These are phyloP conservation scores for Megalopta genalis DNA, from an alignment of 1,140 invertebrate species.

Conservation along the genomic window DNA sequence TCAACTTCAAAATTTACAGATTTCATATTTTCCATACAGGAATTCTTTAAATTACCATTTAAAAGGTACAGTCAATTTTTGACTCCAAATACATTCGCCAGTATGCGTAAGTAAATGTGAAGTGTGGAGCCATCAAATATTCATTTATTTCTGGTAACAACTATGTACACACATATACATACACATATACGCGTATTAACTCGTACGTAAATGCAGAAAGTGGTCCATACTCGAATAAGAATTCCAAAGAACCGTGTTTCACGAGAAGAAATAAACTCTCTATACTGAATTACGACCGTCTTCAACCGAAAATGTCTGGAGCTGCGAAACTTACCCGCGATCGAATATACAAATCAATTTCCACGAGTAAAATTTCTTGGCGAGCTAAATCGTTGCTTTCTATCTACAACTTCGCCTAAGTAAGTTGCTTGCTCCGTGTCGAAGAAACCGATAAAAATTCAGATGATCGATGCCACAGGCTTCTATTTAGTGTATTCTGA, in stretches of 20 bases:
- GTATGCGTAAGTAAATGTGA: too few species aligned
- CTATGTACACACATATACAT: constrained; percentile 46
- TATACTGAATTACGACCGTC: neutral
- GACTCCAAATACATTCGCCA: too few species aligned
- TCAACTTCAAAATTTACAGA: too few species aligned
- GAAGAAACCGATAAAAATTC: neutral
- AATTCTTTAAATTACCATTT: too few species aligned
- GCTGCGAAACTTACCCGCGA: neutral
- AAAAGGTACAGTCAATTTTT: too few species aligned
- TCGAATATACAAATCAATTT: neutral
- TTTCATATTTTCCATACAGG: too few species aligned
- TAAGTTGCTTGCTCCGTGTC: neutral
- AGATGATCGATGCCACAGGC: neutral
- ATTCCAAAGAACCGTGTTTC: neutral
- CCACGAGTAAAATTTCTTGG: constrained; percentile 21
- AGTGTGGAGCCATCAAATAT: constrained; percentile 30
- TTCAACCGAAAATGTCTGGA: neutral
- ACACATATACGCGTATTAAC: constrained; percentile 22
- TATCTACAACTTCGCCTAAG: neutral
- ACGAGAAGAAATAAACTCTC: neutral
- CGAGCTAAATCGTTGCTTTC: neutral
- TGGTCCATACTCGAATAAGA: constrained; percentile 31
- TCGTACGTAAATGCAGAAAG: constrained; percentile 44
- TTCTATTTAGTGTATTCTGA: neutral
- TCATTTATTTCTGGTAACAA: constrained; percentile 51